Base-by-base conservation (phyloP, 2,113 vertebrate species). In the Ancistrus triradiatus region DNA sequence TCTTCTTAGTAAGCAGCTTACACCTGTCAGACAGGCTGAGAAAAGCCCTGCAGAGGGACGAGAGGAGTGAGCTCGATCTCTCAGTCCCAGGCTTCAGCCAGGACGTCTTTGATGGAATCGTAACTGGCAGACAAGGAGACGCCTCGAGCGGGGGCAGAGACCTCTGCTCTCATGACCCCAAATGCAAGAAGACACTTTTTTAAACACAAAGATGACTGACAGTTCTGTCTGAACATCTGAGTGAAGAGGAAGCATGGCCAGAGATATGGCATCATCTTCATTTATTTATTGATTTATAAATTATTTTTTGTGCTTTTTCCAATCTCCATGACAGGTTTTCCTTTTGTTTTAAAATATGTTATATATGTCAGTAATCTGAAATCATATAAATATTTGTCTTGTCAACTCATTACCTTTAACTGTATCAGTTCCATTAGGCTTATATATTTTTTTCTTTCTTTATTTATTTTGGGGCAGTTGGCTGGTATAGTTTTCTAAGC, bases 131-230 rank as follows among this genome's bases (percentile, higher is more conserved):
- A 28, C 44, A 63, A 66, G 73, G 17, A 74, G 74, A 71, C 27
- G 50, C 61, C 69, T 73, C 59, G 55, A 82, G 76, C 76, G 18
- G 49, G 46, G 25, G 68, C 68, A 77, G 70, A 67, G 72, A 69
- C 55, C 10, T 63, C 68, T 28, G 10, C 58, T 79, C 80, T 86
- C 85, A 77, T 85, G 87, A 86, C 82, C 88, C 89, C 87, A 91
- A 92, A 90, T 55, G 66, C 65, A 78, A 72, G 66, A 68, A 90
- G 88, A 87, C 84, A 79, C 90, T 85, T 87, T 33, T 88, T 85
- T 87, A 50, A 46, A 52, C 24, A n/a, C 3, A 14, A 47, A 49
- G 88, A 84, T 87, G 89, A 90, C 82, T 72, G 72, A 74, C 21
- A n/a, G 64, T 31, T 31, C 3, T 31, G 27, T 31, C 27, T 31